These are phyloP conservation scores for Sceloporus tristichus DNA, from an alignment of 2,113 vertebrate species.

Conservation along the genomic window DNA sequence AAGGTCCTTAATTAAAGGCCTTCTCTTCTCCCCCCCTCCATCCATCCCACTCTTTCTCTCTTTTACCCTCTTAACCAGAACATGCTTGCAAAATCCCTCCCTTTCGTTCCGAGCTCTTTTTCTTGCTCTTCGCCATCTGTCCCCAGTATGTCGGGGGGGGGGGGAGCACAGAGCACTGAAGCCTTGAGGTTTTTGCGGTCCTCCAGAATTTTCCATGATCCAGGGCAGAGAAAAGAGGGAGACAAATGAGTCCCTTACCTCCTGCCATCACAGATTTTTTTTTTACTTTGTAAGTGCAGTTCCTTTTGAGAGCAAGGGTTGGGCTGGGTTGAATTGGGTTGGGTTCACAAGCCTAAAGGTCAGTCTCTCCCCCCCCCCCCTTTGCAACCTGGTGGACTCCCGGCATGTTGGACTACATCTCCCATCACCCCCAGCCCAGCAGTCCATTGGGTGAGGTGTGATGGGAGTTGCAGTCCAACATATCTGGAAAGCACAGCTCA, in stretches of 20 bases:
- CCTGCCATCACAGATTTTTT: too few relatives aligned
- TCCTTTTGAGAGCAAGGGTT: too few relatives aligned
- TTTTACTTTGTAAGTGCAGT: too few relatives aligned
- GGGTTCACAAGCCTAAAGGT: too few relatives aligned
- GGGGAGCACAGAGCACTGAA: slow-evolving; percentile 22
- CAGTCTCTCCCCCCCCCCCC: not conserved
- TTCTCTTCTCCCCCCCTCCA: slow-evolving; percentile 55
- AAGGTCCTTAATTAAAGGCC: slow-evolving; percentile 76
- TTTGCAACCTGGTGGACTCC: not conserved
- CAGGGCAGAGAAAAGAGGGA: not conserved
- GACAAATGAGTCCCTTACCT: not conserved
- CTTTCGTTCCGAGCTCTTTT: slow-evolving; percentile 26
- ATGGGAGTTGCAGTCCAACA: not conserved
- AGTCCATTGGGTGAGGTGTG: not conserved
- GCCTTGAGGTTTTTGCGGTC: not conserved
- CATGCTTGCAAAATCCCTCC: not conserved
- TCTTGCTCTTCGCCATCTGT: slow-evolving; percentile 65
- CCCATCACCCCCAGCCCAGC: too few relatives aligned
- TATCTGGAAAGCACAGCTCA: too few relatives aligned
- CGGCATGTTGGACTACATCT: too few relatives aligned
- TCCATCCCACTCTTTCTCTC: not conserved
- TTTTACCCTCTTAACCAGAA: slow-evolving; percentile 44
- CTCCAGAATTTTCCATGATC: slow-evolving; percentile 28
- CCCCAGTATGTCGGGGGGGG: slow-evolving; percentile 11
- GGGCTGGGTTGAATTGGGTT: too few relatives aligned